Evolutionary conservation across 2,888 invertebrate species (phyloP).

Genomic region (Dicycla oo): DNA sequence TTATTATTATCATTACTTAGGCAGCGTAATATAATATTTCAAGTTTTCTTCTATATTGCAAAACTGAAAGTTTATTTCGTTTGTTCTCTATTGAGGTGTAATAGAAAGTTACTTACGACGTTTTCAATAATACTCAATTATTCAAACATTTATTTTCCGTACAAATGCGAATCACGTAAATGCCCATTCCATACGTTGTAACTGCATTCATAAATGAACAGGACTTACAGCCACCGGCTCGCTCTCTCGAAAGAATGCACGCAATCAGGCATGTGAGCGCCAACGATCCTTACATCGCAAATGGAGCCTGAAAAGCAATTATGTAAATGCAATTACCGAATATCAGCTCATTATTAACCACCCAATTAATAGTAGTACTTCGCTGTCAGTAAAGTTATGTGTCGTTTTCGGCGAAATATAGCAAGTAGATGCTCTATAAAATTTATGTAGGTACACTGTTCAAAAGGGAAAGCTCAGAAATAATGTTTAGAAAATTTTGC

Average conservation of each 20-base stretch:
- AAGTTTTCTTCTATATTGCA: too few relatives aligned
- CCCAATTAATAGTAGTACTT: constrained; percentile 35
- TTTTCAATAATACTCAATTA: too few relatives aligned
- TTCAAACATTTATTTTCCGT: too few relatives aligned
- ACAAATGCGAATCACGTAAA: neutral
- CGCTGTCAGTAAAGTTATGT: neutral
- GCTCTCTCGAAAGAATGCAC: constrained; percentile 14
- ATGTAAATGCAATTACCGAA: constrained; percentile 52
- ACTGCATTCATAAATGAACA: constrained; percentile 1
- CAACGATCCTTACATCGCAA: constrained; percentile 30
- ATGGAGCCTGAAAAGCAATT: constrained; percentile 49
- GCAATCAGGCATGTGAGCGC: constrained; percentile 19
- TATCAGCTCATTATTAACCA: constrained; percentile 41
- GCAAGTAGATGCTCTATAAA: neutral
- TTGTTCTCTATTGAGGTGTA: too few relatives aligned
- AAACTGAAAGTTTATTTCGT: too few relatives aligned
- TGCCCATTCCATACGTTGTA: neutral
- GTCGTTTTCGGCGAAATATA: neutral
- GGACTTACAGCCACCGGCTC: neutral
- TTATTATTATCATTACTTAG: too few relatives aligned
- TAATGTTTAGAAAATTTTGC: too few relatives aligned
- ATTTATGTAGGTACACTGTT: too few relatives aligned
- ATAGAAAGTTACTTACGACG: too few relatives aligned
- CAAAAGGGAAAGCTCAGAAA: too few relatives aligned
- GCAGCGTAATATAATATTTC: too few relatives aligned